Base-by-base conservation (phyloP, 2,888 invertebrate genomes). In the Drosophila glabriapex region DNA sequence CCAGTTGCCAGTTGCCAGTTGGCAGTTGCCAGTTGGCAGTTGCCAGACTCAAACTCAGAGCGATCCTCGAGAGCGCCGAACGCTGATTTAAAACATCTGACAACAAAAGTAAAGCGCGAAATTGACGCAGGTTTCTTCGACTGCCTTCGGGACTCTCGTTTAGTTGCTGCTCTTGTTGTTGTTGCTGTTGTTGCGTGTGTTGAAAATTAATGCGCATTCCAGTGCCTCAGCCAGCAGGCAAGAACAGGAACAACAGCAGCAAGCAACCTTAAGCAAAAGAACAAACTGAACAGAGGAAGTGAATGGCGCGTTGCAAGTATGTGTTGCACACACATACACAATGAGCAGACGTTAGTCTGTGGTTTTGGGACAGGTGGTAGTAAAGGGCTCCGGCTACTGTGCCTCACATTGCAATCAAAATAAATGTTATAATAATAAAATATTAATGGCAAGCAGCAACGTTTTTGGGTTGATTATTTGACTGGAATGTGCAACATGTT, bases 141-240 rank as follows among this genome's bases (percentile, higher is more conserved):
- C 55, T 69, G 72, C 28, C 28, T 19, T 49, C 35, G 31, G 55
- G 35, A 65, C 71, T 52, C 62, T 58, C 28, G 56, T 56, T 56
- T 56, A 16, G 37, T 16, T 46, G 46, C 16, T 25, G 46, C 25
- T 46, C 9, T 39, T 63, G 68, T 64, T 68, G 76, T 14, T 43
- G 49, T 33, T 39, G 39, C 41, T 61, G 69, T 67, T 69, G 77
- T 78, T 87, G 85, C 79, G 89, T 89, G 83, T 79, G 85, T 81
- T 86, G 85, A 73, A 91, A 91, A 90, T 87, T 87, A 89, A 89
- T 90, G 90, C 82, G 89, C 91, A 91, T 90, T 91, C 90, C 87
- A 82, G 31, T 61, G 77, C 74, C 56, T 14, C 63, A 66, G 55
- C 66, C 64, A 66, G 70, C 73, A 59, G 29, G 33, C 56, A 54